Conservation (phyloP, 2,113 vertebrate species). For the Naja naja region DNA sequence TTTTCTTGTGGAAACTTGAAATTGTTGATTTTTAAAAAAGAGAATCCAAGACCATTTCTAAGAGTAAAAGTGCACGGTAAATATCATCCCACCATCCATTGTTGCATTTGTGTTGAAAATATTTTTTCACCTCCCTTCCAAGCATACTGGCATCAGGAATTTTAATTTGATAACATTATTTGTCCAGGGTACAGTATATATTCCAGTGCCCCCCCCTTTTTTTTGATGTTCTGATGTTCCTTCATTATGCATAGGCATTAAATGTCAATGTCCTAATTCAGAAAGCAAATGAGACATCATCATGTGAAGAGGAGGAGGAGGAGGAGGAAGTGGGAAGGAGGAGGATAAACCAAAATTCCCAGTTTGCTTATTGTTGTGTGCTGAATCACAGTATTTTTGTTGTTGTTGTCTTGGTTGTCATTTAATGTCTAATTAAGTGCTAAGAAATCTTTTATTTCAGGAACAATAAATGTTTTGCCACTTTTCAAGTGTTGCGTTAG, state of each 20-base stretch:
- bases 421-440: neutral
- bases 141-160: too few relatives aligned
- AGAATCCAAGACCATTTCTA: too few relatives aligned
- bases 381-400: neutral
- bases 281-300: constrained; percentile 9
- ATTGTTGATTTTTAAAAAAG: too few relatives aligned
- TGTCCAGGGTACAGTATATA: neutral
- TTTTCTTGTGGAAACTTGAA: too few relatives aligned
- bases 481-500: neutral
- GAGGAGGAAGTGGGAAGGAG: neutral
- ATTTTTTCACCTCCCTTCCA: too few relatives aligned
- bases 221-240: neutral
- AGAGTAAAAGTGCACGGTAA: too few relatives aligned
- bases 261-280: constrained; percentile 13
- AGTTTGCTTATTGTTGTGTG: neutral
- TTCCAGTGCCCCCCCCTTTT: neutral
- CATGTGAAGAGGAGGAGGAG: neutral
- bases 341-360: neutral
- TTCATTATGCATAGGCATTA: neutral
- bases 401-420: neutral
- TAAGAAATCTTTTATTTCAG: neutral
- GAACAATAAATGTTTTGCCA: neutral
- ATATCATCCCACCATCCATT: too few relatives aligned
- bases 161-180: constrained; percentile 10
- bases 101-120: too few relatives aligned